Conservation (phyloP, 1,140 invertebrate genomes). For the Helicoverpa zea region DNA sequence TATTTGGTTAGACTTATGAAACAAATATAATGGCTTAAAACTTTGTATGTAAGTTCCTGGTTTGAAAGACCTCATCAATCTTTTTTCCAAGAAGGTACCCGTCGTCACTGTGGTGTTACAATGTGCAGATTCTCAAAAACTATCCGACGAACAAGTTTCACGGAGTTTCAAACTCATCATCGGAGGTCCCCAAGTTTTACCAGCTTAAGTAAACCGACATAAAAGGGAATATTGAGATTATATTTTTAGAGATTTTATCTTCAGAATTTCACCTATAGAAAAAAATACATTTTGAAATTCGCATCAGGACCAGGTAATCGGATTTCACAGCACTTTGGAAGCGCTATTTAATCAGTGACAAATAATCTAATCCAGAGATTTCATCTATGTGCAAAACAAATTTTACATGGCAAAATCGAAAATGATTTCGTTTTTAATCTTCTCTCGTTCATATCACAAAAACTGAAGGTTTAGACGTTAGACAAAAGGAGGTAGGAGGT, state of each 20-base stretch:
- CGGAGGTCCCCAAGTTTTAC: conserved; percentile 17
- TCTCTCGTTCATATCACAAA: conserved; percentile 32
- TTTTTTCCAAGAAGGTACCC: neutral
- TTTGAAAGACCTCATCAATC: conserved; percentile 21
- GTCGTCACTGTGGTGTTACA: conserved; percentile 10
- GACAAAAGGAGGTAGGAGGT: conserved; percentile 54
- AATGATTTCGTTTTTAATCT: conserved; percentile 2
- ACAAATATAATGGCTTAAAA: neutral
- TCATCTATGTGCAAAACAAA: neutral
- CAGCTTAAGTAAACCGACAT: neutral
- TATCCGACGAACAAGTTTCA: conserved; percentile 30
- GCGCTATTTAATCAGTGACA: conserved; percentile 17
- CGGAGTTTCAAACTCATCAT: conserved; percentile 17
- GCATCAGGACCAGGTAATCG: conserved; percentile 5
- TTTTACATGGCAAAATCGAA: conserved; percentile 2
- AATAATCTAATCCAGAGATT: conserved; percentile 16
- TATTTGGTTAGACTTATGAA: neutral
- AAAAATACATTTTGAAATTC: conserved; percentile 14
- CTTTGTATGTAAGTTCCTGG: neutral
- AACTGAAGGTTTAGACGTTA: conserved; percentile 37
- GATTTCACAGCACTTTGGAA: conserved; percentile 8
- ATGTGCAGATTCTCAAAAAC: conserved; percentile 37
- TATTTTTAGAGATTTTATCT: conserved; percentile 1
- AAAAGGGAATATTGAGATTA: conserved; percentile 10
- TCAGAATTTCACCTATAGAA: neutral